A percentile compares a stretch with the other conserved stretches of the same genome.
Evolutionary conservation across 2,888 invertebrate genomes (phyloP).

Genomic region (Cerastis leucographa): DNA sequence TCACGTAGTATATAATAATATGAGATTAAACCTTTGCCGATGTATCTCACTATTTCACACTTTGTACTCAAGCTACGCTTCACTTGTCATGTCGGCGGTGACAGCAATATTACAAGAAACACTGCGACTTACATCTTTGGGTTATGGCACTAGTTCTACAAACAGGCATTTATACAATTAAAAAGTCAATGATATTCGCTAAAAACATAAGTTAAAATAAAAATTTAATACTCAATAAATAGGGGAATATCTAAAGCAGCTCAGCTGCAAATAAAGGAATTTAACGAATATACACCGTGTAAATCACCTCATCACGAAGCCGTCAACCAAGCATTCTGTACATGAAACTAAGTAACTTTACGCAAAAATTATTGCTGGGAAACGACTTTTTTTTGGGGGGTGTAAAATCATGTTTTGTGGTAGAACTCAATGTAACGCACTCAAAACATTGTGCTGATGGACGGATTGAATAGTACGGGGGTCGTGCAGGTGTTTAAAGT

Average conservation of each 20-base stretch:
- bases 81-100: constrained; percentile 54
- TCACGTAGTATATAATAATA: constrained; percentile 70
- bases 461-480: too few relatives aligned
- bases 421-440: too few relatives aligned
- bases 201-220: constrained; percentile 37
- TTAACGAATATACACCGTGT: constrained; percentile 38
- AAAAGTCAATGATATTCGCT: constrained; percentile 34
- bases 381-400: too few relatives aligned
- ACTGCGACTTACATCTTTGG: constrained; percentile 50
- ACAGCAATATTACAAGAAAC: constrained; percentile 33
- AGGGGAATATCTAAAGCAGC: constrained; percentile 51
- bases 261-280: constrained; percentile 60
- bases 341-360: too few relatives aligned
- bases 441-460: too few relatives aligned
- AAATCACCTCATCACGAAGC: too few relatives aligned
- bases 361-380: too few relatives aligned
- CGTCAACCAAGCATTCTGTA: too few relatives aligned
- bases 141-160: constrained; percentile 63
- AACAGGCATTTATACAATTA: constrained; percentile 40
- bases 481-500: too few relatives aligned
- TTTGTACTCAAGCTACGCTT: constrained; percentile 84
- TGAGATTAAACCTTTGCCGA: constrained; percentile 77
- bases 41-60: constrained; percentile 73
- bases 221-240: constrained; percentile 34
- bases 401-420: too few relatives aligned